These are phyloP conservation scores for Nerophis lumbriciformis DNA, from an alignment of 2,113 vertebrate genomes.

Conservation along the genomic window DNA sequence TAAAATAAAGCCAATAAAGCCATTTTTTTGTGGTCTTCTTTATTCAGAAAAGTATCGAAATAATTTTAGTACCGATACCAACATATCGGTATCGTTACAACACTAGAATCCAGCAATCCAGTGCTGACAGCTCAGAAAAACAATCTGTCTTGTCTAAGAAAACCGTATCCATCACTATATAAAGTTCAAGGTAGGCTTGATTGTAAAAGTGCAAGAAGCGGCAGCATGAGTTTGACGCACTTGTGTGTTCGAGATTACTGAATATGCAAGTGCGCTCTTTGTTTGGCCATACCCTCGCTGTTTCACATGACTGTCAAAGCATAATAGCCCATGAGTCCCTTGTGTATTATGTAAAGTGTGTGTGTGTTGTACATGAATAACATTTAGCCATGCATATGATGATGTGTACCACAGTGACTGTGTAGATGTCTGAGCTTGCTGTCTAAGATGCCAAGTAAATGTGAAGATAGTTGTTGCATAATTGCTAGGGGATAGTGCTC, in stretches of 20 bases:
- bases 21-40: too few relatives aligned
- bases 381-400: constrained; percentile 18
- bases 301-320: constrained; percentile 26
- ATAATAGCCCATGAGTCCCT: constrained; percentile 13
- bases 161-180: constrained; percentile 17
- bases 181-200: constrained; percentile 21
- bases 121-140: constrained; percentile 22
- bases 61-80: too few relatives aligned
- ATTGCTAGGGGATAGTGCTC: constrained; percentile 40
- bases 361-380: constrained; percentile 8
- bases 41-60: too few relatives aligned
- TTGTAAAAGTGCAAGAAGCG: constrained; percentile 13
- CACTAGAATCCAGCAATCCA: too few relatives aligned
- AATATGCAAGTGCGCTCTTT: constrained; percentile 9
- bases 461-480: constrained; percentile 51
- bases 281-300: neutral
- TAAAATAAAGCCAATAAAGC: too few relatives aligned
- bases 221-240: constrained; percentile 6
- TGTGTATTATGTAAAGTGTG: neutral
- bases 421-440: constrained; percentile 9
- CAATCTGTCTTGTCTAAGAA: constrained; percentile 9
- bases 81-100: too few relatives aligned
- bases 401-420: constrained; percentile 3
- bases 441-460: constrained; percentile 20
- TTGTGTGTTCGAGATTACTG: constrained; percentile 28